Base-by-base conservation (phyloP, 2,797 vertebrate species). In the Parauchenoglanis punctatus region DNA sequence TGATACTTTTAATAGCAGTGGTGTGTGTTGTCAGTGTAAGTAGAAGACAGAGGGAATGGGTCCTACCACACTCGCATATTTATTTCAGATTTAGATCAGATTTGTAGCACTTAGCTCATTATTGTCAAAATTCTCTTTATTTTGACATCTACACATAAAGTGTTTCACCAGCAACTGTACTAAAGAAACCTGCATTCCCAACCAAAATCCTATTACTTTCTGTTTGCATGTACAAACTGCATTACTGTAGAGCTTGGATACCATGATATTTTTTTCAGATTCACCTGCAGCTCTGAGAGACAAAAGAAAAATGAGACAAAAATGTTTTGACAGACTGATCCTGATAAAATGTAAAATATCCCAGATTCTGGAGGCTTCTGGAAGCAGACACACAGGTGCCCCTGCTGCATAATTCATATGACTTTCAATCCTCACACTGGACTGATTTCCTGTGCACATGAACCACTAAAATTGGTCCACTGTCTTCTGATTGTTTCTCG, bases 371-470 rank as follows among this genome's bases (percentile, higher is more conserved):
- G 93, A 95, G 93, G 93, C 89, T 78, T 88, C 88, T 90, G 89
- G 90, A 92, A 91, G 92, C 92, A 93, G 92, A 88, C 93, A 89
- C 89, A 89, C 90, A 93, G 93, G 91, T 89, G 90, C 92, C 86
- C 81, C 87, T 67, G 84, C 94, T 96, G 92, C 94, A 95, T 95
- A 93, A 95, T 96, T 96, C 94, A 95, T 93, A 28, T 61, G n/a
- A 67, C 88, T 91, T 91, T 88, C 88, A 92, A 85, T 91, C 83
- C 91, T 93, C 90, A 90, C 89, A 92, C 93, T 93, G 87, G 86
- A 92, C 88, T 70, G 72, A 92, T 91, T 93, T 93, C 89, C 83
- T 91, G 87, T 90, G 88, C 88, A 91, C 85, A 59, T 68, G 77
- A 61, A 72, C 84, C 56, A 40, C 2, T 18, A 65, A 76, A 82